Conservation (phyloP, 92 coral and sea anemone genomes). For the Porites cylindrica region DNA sequence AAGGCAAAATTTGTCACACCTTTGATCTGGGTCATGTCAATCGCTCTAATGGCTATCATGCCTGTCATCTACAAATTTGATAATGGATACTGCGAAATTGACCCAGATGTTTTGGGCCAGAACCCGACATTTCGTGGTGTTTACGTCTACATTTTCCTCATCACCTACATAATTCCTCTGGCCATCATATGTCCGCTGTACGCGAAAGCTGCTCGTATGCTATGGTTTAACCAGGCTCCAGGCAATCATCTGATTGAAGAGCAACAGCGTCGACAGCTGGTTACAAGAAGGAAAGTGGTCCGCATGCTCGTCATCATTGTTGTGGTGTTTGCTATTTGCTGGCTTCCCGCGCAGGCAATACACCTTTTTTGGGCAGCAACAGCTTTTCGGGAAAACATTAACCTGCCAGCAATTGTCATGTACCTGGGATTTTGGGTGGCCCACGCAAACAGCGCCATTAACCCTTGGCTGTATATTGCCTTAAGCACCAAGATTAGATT, state of each 20-base stretch:
- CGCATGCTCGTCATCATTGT: slow-evolving; percentile 14
- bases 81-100: neutral
- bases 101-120: neutral
- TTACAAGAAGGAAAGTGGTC: neutral
- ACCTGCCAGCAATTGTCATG: neutral
- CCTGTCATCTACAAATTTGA: neutral
- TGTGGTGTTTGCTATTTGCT: slow-evolving; percentile 9
- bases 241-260: neutral
- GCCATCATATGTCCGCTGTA: neutral
- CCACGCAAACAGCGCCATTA: slow-evolving; percentile 14
- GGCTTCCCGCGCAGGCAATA: slow-evolving; percentile 1
- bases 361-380: neutral
- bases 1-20: neutral
- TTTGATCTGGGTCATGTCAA: neutral
- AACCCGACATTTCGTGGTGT: neutral
- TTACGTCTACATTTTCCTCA: neutral
- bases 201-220: neutral
- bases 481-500: slow-evolving; percentile 11
- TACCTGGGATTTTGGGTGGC: neutral
- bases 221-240: slow-evolving; percentile 7
- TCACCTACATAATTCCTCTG: neutral
- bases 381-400: neutral
- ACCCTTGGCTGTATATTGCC: slow-evolving; percentile 14
- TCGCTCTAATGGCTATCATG: neutral
- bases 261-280: neutral